Evolutionary conservation across 2,113 vertebrate species (phyloP), one percentile per base, ranked within the genome.

Genomic region (Hippocampus zosterae): DNA sequence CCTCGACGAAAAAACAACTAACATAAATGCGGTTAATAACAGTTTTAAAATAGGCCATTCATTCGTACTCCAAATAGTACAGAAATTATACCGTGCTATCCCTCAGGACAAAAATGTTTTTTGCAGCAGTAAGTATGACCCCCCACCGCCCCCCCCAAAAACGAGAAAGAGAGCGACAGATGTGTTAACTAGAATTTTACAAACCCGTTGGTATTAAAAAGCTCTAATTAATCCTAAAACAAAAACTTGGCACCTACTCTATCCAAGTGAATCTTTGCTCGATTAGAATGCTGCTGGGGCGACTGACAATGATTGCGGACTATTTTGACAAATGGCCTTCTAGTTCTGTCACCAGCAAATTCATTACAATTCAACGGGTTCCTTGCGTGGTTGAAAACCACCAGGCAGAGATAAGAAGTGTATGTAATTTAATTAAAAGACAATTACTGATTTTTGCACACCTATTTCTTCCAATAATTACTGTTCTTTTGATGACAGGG

Each of bases 311-410:
- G 0, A 55, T 61, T 57, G 65, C 19, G 1, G 33, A 44, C 50
- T 50, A 74, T 73, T 63, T 68, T 65, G 0, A 27, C 41, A 27
- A 66, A 40, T 59, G 59, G 53, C n/a, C 59, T 27, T 61, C 18
- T 53, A 67, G 60, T 76, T 46, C 59, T 2, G 25, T 10, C 50
- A 60, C 23, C 10, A 73, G 70, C n/a, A 76, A 70, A 70, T 67
- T n/a, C 65, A 78, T 74, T 46, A 70, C 42, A 73, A 7, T 16
- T 12, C 52, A 68, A 73, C 63, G 50, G 42, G 57, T 62, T 66
- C 50, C 21, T 69, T 13, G 40, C 53, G 67, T 13, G 6, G 60
- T 48, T 21, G 29, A 25, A 61, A 67, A 55, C 65, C 23, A 48
- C 64, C 60, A 23, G 13, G 10, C 29, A 7, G 5, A 25, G 5